Evolutionary conservation across 2,797 vertebrate species (phyloP).

Genomic region (Sebastes jordani): DNA sequence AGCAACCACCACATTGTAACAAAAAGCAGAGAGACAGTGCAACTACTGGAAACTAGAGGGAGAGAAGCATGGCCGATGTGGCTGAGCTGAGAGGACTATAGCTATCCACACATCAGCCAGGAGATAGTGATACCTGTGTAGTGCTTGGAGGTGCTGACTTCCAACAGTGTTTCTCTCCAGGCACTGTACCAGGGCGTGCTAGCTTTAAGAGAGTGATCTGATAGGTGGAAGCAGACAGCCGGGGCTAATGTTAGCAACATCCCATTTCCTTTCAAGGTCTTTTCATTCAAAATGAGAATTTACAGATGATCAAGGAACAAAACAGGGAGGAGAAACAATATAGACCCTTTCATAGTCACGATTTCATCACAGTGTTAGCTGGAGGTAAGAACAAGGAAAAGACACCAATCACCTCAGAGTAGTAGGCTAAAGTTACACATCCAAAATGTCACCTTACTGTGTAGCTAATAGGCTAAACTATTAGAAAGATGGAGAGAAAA

Average conservation of each 20-base stretch:
- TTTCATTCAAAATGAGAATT: not conserved
- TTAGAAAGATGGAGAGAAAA: too few species aligned
- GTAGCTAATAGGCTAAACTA: too few species aligned
- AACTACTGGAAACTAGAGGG: slow-evolving; percentile 1
- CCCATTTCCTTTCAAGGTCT: not conserved
- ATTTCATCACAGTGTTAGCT: not conserved
- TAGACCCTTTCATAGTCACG: not conserved
- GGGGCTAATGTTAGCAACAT: slow-evolving; percentile 38
- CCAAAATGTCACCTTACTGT: not conserved
- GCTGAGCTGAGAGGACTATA: slow-evolving; percentile 2
- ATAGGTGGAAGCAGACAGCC: slow-evolving; percentile 76
- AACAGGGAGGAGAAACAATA: not conserved
- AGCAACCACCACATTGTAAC: not conserved
- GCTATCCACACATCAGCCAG: slow-evolving; percentile 20
- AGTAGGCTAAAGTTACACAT: not conserved
- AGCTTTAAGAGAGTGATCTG: slow-evolving; percentile 93
- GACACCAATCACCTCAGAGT: not conserved
- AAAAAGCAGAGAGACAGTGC: not conserved
- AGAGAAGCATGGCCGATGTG: not conserved
- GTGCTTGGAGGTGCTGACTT: slow-evolving; percentile 89
- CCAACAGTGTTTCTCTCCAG: slow-evolving; percentile 92
- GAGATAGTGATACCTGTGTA: slow-evolving; percentile 87
- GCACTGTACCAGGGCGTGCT: slow-evolving; percentile 92
- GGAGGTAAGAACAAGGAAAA: not conserved
- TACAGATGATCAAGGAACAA: not conserved